phyloP scores from a whole-genome alignment of 2,797 vertebrate genomes.

The Glossophaga mutica region DNA sequence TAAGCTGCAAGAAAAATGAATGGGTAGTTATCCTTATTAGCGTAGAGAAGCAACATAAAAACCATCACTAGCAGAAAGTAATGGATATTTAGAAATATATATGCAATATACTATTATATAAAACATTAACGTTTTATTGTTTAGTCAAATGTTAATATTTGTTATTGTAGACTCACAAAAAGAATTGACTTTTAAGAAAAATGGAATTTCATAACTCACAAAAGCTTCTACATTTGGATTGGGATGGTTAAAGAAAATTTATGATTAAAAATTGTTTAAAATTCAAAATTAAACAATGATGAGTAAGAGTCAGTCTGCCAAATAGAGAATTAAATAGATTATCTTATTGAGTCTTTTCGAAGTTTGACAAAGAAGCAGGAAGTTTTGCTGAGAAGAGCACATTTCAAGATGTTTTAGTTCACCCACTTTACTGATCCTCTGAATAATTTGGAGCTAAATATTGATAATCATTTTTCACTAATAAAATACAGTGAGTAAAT shows the following conservation, averaged over 20 bases:
- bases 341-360: not conserved
- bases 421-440: not conserved
- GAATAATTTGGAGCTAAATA: not conserved
- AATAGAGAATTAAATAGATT: not conserved
- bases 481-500: not conserved
- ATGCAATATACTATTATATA: not conserved
- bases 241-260: not conserved
- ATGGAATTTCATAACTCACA: not conserved
- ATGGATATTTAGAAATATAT: not conserved
- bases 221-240: not conserved
- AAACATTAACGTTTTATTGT: not conserved
- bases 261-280: not conserved
- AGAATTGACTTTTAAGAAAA: not conserved
- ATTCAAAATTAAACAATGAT: not conserved
- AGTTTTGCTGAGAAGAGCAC: not conserved
- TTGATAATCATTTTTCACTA: not conserved
- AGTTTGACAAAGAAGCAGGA: not conserved
- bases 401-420: not conserved
- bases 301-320: not conserved
- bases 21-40: not conserved
- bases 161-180: not conserved
- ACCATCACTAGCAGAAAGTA: not conserved
- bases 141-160: not conserved
- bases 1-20: not conserved
- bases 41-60: not conserved